Evolutionary conservation across 1,140 invertebrate genomes (phyloP).

Genomic region (Heliconius melpomene): DNA sequence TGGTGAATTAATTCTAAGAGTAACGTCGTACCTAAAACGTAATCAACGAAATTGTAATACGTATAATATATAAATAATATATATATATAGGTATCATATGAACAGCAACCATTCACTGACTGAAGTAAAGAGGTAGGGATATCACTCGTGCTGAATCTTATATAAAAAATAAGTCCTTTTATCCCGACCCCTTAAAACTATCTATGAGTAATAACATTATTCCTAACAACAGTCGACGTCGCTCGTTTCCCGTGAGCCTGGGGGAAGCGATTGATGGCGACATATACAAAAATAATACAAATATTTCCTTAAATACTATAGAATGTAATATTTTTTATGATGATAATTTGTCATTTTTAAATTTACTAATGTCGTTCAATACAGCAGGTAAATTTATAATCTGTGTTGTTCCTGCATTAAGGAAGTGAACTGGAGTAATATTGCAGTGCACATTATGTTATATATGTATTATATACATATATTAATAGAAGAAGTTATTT

Average conservation of each 20-base stretch:
- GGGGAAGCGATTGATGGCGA: constrained; percentile 45
- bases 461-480: constrained; percentile 10
- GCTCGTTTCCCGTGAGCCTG: constrained; percentile 59
- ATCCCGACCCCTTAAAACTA: constrained; percentile 27
- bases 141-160: constrained; percentile 32
- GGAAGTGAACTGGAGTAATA: constrained; percentile 18
- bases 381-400: background rate
- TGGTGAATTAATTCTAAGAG: constrained; percentile 68
- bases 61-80: background rate
- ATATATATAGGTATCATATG: constrained; percentile 7
- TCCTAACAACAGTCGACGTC: constrained; percentile 49
- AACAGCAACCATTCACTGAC: constrained; percentile 40
- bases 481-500: constrained; percentile 2
- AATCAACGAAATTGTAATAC: constrained; percentile 17
- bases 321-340: background rate
- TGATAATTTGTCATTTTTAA: background rate
- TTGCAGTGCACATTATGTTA: background rate
- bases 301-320: constrained; percentile 43
- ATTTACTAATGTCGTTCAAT: background rate
- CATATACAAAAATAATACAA: constrained; percentile 72
- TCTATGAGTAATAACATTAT: constrained; percentile 48
- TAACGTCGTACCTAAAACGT: constrained; percentile 18
- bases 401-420: background rate
- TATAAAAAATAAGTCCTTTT: constrained; percentile 25
- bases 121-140: constrained; percentile 46